Evolutionary conservation across 1,140 invertebrate species (phyloP).

Genomic region (Acromyrmex echinatior): DNA sequence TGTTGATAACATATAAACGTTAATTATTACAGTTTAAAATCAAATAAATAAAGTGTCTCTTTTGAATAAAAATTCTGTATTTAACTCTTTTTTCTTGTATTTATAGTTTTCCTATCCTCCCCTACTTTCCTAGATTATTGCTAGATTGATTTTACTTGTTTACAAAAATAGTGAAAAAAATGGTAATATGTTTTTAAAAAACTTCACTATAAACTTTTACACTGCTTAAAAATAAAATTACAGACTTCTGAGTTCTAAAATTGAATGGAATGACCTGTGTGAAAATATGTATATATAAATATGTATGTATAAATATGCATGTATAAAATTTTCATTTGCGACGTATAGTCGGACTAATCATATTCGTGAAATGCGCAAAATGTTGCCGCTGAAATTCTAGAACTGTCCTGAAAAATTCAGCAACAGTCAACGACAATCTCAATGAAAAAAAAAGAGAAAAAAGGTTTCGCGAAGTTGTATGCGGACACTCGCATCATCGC

Average conservation of each 20-base stretch:
- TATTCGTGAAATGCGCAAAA: slow-evolving; percentile 12
- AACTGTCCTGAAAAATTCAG: slow-evolving; percentile 38
- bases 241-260: background rate
- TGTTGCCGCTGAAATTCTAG: background rate
- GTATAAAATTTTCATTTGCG: slow-evolving; percentile 26
- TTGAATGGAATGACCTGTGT: background rate
- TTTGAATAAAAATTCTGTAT: too few relatives aligned
- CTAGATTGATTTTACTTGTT: background rate
- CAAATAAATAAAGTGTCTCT: too few relatives aligned
- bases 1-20: too few relatives aligned
- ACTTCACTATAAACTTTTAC: background rate
- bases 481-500: background rate
- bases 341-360: slow-evolving; percentile 22
- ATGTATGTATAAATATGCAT: too few relatives aligned
- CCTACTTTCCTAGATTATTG: background rate
- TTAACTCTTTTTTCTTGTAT: too few relatives aligned
- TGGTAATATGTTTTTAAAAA: background rate
- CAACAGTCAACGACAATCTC: slow-evolving; percentile 13
- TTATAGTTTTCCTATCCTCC: too few relatives aligned
- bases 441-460: background rate
- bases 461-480: background rate
- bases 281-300: background rate
- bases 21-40: too few relatives aligned
- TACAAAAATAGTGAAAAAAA: background rate
- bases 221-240: background rate